Percentiles rank a stretch among this genome's conserved stretches.
Evolutionary conservation across 2,888 invertebrate species (phyloP).

Genomic region (Aricia artaxerxes): DNA sequence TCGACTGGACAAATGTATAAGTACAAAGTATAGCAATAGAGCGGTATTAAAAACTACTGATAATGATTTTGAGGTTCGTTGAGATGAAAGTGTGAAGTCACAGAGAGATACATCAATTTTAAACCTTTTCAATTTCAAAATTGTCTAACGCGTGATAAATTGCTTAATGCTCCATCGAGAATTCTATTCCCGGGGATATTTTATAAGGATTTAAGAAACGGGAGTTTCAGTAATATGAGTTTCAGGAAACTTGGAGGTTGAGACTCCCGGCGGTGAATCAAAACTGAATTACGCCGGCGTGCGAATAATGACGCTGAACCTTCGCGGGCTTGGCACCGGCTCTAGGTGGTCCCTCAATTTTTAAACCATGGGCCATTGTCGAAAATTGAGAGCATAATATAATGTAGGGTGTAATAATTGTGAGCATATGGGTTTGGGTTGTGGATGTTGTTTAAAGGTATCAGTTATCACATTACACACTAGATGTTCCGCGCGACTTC

Average conservation of each 20-base stretch:
- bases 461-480: no score
- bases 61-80: not conserved
- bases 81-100: not conserved
- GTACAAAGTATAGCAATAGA: no score
- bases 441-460: not conserved
- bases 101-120: not conserved
- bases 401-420: not conserved
- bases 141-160: slow-evolving; percentile 19
- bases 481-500: no score
- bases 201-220: slow-evolving; percentile 25
- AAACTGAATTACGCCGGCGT: slow-evolving; percentile 25
- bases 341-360: not conserved
- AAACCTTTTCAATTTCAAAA: slow-evolving; percentile 28
- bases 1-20: no score
- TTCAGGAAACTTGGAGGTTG: slow-evolving; percentile 21
- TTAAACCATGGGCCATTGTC: not conserved
- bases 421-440: not conserved
- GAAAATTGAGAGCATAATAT: not conserved
- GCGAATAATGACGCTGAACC: slow-evolving; percentile 23
- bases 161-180: slow-evolving; percentile 26
- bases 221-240: slow-evolving; percentile 19
- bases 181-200: slow-evolving; percentile 28
- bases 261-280: slow-evolving; percentile 19
- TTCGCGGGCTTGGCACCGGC: not conserved
- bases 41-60: not conserved